Evolutionary conservation across 2,888 invertebrate species (phyloP).

Genomic region (Phengaris alcon): DNA sequence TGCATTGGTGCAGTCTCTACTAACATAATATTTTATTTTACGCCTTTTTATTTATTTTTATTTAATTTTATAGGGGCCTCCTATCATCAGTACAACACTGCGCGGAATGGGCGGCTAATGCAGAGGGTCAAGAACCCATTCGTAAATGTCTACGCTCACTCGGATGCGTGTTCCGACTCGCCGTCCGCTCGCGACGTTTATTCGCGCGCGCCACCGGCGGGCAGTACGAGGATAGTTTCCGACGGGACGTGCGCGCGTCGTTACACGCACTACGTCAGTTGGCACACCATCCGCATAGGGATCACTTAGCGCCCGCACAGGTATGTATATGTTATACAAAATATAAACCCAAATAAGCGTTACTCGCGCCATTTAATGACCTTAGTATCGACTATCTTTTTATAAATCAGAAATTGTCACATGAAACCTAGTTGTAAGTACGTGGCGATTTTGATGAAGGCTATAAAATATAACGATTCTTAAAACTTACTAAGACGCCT

Average conservation of each 20-base stretch:
- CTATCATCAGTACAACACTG: constrained; percentile 94
- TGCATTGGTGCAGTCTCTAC: too few species aligned
- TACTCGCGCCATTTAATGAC: too few species aligned
- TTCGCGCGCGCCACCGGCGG: constrained; percentile 93
- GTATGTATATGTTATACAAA: constrained; percentile 47
- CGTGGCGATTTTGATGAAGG: too few species aligned
- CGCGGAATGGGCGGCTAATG: constrained; percentile 90
- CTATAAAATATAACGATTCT: too few species aligned
- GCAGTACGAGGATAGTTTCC: constrained; percentile 92
- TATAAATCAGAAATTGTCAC: too few species aligned
- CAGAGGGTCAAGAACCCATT: constrained; percentile 93
- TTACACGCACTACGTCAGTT: constrained; percentile 89
- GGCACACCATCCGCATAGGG: constrained; percentile 82
- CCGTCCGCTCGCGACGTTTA: constrained; percentile 91
- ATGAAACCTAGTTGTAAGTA: too few species aligned
- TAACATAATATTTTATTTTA: not conserved
- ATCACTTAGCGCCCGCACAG: constrained; percentile 88
- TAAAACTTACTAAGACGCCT: too few species aligned
- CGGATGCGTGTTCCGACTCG: constrained; percentile 94
- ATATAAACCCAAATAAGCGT: too few species aligned
- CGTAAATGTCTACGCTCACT: constrained; percentile 93
- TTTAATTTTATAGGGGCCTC: too few species aligned
- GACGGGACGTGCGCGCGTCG: constrained; percentile 88
- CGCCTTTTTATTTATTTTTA: too few species aligned
- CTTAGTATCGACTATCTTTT: too few species aligned